Percentiles rank a stretch among this genome's conserved stretches.
phyloP scores from a whole-genome alignment of 1,140 invertebrate species.

The Spodoptera frugiperda region DNA sequence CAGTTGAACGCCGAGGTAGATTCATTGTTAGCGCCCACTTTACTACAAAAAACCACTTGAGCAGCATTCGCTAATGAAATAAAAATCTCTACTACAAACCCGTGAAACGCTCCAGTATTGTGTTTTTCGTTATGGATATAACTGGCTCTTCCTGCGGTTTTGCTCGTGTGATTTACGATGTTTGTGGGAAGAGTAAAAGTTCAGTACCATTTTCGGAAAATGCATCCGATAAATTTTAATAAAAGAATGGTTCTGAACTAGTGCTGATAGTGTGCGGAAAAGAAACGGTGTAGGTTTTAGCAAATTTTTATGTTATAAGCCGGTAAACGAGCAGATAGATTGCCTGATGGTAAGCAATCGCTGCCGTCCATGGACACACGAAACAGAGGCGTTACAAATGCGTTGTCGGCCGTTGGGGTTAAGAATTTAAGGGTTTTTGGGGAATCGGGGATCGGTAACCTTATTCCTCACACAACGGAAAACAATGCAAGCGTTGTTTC shows the following conservation, averaged over 20 bases:
- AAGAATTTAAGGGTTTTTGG: too few species aligned
- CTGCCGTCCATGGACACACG: too few species aligned
- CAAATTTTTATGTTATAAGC: too few species aligned
- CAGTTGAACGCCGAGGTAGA: constrained; percentile 22
- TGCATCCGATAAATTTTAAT: background rate
- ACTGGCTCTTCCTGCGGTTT: constrained; percentile 25
- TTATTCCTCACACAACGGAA: too few species aligned
- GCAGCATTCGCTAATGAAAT: constrained; percentile 28
- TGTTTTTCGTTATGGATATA: constrained; percentile 29
- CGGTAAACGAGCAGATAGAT: too few species aligned
- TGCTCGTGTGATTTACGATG: constrained; percentile 34
- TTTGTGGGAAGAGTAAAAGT: constrained; percentile 33
- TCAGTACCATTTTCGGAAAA: constrained; percentile 7
- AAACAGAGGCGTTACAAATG: too few species aligned
- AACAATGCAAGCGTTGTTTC: too few species aligned
- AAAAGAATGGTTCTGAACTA: background rate
- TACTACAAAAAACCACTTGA: constrained; percentile 5
- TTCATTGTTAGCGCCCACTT: constrained; percentile 36
- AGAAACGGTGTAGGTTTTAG: background rate
- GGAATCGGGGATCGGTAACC: too few species aligned
- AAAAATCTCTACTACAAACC: constrained; percentile 31
- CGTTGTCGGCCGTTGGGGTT: too few species aligned
- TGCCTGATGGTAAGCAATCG: too few species aligned
- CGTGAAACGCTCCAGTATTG: constrained; percentile 35
- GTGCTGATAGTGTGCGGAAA: background rate